phyloP scores from a whole-genome alignment of 2,113 vertebrate species.

The Condylura cristata region DNA sequence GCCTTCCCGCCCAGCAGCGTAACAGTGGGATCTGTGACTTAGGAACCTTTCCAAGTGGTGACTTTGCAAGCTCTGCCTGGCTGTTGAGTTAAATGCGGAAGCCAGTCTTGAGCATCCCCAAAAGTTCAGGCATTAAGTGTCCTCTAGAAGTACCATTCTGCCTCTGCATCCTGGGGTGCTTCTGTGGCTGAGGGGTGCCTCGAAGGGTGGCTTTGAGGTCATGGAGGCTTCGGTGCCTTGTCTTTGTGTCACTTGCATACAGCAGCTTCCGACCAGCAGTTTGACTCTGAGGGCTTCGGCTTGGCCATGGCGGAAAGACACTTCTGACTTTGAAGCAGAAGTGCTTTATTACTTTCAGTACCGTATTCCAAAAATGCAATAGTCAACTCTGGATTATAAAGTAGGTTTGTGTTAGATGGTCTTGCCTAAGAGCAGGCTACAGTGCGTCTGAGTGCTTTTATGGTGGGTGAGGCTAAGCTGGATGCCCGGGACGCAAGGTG shows the following conservation, averaged over 20 bases:
- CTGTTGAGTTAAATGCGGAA: neutral
- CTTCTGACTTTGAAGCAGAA: neutral
- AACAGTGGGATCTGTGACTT: neutral
- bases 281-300: neutral
- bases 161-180: neutral
- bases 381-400: neutral
- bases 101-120: neutral
- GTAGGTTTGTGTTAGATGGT: neutral
- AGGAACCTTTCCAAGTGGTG: neutral
- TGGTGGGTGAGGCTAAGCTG: neutral
- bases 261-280: neutral
- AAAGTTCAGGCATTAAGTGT: neutral
- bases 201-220: neutral
- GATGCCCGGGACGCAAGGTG: neutral
- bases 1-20: neutral
- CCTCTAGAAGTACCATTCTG: neutral
- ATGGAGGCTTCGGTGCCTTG: neutral
- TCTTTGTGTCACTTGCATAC: neutral
- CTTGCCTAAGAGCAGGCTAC: neutral
- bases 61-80: neutral
- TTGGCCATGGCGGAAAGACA: neutral
- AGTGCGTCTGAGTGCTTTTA: neutral
- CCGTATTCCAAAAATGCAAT: neutral
- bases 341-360: neutral
- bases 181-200: neutral